Evolutionary conservation across 53 echinoderm and acorn worm species (phyloP), one percentile per base, ranked within the genome.

Genomic region (Paracentrotus lividus): DNA sequence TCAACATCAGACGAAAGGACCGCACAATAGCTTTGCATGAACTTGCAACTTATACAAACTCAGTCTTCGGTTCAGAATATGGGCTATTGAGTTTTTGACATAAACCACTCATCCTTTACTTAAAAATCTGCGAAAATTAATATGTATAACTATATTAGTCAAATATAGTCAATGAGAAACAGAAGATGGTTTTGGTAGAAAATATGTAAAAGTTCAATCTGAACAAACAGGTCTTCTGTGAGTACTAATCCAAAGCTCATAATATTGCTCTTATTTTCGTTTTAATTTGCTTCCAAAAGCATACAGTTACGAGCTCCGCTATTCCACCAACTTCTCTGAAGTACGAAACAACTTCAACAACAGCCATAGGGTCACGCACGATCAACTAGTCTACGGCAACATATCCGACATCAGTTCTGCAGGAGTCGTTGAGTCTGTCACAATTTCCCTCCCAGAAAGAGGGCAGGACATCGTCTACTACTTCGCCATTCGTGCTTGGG

Each of bases 401-500:
- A 31, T 93, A 0, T 64, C 85, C 8, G 13, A 40, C 8, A 23
- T 86, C 51, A 47, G 12, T 55, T 32, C 68, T 20, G 24, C 86
- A 3, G 93, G 93, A 45, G 20, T 8, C 24, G 8, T 18, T 18
- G 93, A 93, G 66, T 66, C 49, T 7, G 36, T 85, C 43, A 87
- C 87, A 7, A 18, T 87, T 18, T 21, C 43, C 27, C 64, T 85
- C 4, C 93, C 93, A 12, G 86, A 86, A 45, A 56, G 65, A 32
- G 86, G 86, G 34, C 15, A 86, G 29, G 86, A 93, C 32, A 76
- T 85, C 29, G 66, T 86, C 33, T 93, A 85, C 47, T 93, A 85
- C 85, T 93, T 93, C 67, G 87, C 64, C 9, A 64, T 93, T 36
- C 42, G 86, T 52, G 93, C 93, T 26, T 49, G 93, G 67, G 93